A percentile compares a stretch with the other conserved stretches of the same genome.
These are phyloP conservation scores for Drosophila sproati DNA, from an alignment of 1,140 invertebrate genomes.

Conservation along the genomic window DNA sequence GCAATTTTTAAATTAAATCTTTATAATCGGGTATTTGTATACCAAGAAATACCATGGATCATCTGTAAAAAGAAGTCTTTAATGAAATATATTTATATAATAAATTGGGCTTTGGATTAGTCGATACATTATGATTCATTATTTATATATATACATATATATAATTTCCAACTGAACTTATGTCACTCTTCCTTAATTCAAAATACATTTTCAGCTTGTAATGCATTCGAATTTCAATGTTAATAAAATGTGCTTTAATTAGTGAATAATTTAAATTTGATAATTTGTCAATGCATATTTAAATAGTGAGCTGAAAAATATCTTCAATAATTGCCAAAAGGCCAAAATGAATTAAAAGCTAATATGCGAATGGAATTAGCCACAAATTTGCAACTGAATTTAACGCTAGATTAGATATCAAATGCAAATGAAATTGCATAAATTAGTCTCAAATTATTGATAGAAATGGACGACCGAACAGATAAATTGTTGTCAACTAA, in stretches of 20 bases:
- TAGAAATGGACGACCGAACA: too few species aligned
- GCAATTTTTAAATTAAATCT: too few species aligned
- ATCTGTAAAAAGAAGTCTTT: too few species aligned
- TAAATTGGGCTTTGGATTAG: too few species aligned
- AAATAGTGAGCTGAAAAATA: constrained; percentile 1
- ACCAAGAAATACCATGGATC: too few species aligned
- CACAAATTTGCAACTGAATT: constrained; percentile 26
- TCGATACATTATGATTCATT: too few species aligned
- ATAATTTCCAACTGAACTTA: too few species aligned
- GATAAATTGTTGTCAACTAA: constrained; percentile 17
- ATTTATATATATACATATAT: too few species aligned
- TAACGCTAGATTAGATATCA: constrained; percentile 42
- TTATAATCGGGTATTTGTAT: too few species aligned
- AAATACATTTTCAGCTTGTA: too few species aligned
- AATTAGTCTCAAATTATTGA: constrained; percentile 38
- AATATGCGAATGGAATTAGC: constrained; percentile 31
- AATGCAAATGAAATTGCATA: constrained; percentile 65
- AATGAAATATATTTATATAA: too few species aligned
- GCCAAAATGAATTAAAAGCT: constrained; percentile 3
- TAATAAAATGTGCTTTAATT: neutral
- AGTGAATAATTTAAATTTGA: constrained; percentile 1
- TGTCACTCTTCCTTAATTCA: too few species aligned
- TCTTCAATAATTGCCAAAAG: constrained; percentile 7
- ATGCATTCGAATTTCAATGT: neutral
- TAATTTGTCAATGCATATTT: constrained; percentile 3